Percentiles rank a stretch among this genome's conserved stretches.
Conservation (phyloP, 2,888 invertebrate genomes). For the Plagiodera versicolora region DNA sequence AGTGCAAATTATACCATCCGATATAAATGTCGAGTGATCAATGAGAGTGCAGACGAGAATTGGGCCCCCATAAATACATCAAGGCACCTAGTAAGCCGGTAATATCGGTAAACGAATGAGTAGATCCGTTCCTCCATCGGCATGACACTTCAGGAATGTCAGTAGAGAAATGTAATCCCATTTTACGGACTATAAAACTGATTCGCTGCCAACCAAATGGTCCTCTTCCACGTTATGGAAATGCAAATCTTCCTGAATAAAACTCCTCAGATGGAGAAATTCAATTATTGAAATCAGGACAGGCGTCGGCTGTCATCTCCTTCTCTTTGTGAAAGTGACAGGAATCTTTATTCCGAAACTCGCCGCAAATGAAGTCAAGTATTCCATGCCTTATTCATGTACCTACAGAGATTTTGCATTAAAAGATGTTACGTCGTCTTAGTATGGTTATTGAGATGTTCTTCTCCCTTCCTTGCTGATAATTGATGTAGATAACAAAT, state of each 20-base stretch:
- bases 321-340: slow-evolving; percentile 14
- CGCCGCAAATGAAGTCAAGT: too few relatives aligned
- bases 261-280: slow-evolving; percentile 5
- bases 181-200: neutral
- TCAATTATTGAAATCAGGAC: slow-evolving; percentile 4
- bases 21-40: neutral
- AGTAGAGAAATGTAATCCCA: neutral
- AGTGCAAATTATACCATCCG: too few relatives aligned
- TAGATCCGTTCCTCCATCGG: neutral
- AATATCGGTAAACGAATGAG: neutral
- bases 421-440: too few relatives aligned
- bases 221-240: neutral
- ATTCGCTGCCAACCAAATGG: neutral
- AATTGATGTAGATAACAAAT: too few relatives aligned
- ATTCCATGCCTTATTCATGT: too few relatives aligned
- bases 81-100: too few relatives aligned
- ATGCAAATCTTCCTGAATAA: slow-evolving; percentile 3
- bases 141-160: neutral
- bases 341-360: neutral
- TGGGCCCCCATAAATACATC: neutral
- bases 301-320: slow-evolving; percentile 11
- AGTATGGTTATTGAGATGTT: too few relatives aligned
- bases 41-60: neutral
- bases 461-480: too few relatives aligned
- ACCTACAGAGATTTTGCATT: too few relatives aligned